Percentiles rank a stretch among this genome's conserved stretches.
phyloP scores from a whole-genome alignment of 2,113 vertebrate species.

The Noctilio leporinus region DNA sequence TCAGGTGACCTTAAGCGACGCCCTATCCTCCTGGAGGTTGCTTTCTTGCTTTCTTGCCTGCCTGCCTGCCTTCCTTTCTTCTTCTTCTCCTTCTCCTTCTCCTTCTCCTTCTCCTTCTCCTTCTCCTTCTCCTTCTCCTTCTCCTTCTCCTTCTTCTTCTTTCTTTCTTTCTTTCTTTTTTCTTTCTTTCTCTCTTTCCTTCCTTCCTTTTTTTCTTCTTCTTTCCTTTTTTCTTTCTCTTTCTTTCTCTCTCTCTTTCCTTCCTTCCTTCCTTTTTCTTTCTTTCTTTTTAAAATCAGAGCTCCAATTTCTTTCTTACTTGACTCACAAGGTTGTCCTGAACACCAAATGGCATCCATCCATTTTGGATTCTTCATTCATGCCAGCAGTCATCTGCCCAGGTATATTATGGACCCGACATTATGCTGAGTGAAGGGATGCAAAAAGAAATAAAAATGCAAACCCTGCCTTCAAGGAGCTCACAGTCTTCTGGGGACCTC shows the following conservation, averaged over 20 bases:
- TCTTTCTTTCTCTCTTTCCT: too few species aligned
- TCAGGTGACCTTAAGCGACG: slow-evolving; percentile 9
- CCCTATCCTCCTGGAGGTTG: neutral
- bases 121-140: too few species aligned
- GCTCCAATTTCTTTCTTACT: slow-evolving; percentile 20
- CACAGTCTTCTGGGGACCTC: neutral
- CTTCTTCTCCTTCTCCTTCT: too few species aligned
- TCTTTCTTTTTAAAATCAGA: neutral
- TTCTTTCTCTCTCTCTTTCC: too few species aligned
- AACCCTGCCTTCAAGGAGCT: neutral
- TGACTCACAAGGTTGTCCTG: neutral
- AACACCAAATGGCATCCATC: neutral
- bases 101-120: fast-evolving
- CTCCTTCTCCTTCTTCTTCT: fast-evolving
- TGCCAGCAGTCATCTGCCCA: neutral
- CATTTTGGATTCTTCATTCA: neutral
- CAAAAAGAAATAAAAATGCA: neutral
- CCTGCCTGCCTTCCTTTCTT: too few species aligned
- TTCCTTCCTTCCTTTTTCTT: too few species aligned
- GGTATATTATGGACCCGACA: neutral
- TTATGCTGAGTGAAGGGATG: neutral
- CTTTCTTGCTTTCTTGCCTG: neutral
- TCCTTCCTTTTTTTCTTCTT: too few species aligned
- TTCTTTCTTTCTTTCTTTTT: too few species aligned
- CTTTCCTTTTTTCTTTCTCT: neutral